These are phyloP conservation scores for Ormyrus pomaceus DNA, from an alignment of 2,888 invertebrate species.

Conservation along the genomic window DNA sequence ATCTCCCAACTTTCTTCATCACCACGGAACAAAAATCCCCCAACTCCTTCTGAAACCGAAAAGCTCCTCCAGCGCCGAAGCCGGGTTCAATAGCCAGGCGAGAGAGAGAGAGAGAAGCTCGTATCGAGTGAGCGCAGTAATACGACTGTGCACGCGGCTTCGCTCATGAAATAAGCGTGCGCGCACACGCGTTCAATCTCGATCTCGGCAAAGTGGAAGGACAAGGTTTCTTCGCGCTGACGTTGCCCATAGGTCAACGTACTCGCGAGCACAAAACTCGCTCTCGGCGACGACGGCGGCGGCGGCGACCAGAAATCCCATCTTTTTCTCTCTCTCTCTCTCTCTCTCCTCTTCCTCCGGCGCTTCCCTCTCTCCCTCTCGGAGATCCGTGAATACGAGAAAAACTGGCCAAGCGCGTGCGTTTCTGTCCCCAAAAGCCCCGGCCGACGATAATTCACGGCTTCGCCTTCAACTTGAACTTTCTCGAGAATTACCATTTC, in stretches of 20 bases:
- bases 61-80: too few species aligned
- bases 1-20: too few species aligned
- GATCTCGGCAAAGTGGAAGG: slow-evolving; percentile 59
- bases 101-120: too few species aligned
- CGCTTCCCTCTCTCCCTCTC: too few species aligned
- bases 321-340: slow-evolving; percentile 21
- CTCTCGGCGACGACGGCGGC: slow-evolving; percentile 6
- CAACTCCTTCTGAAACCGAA: too few species aligned
- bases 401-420: slow-evolving; percentile 8
- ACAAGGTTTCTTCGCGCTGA: slow-evolving; percentile 61
- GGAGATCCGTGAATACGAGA: background rate
- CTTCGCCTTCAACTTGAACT: slow-evolving; percentile 52
- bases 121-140: too few species aligned
- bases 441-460: slow-evolving; percentile 43
- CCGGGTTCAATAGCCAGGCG: too few species aligned
- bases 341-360: background rate
- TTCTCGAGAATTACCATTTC: slow-evolving; percentile 45
- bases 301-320: slow-evolving; percentile 38
- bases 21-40: too few species aligned
- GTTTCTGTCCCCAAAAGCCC: slow-evolving; percentile 14
- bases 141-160: background rate
- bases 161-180: slow-evolving; percentile 44
- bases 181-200: slow-evolving; percentile 56
- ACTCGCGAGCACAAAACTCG: slow-evolving; percentile 49
- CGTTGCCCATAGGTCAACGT: slow-evolving; percentile 60